A percentile compares a stretch with the other conserved stretches of the same genome.
These are phyloP conservation scores for Chrysocyon brachyurus DNA, from an alignment of 2,797 vertebrate species.

Conservation along the genomic window DNA sequence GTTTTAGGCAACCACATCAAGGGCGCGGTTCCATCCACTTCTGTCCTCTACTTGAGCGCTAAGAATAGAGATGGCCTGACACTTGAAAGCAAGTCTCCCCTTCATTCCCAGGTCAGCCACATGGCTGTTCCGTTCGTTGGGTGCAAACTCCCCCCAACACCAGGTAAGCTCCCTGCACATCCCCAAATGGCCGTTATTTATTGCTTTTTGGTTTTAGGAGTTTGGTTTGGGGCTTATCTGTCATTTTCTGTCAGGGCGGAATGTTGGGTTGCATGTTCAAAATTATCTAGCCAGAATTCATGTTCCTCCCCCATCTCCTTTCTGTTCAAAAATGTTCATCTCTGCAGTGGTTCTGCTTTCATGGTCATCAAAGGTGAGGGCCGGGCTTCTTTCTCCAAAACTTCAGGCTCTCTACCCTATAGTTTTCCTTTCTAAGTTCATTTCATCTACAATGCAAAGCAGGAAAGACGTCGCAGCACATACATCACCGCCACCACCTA, in stretches of 20 bases:
- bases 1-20: conserved; percentile 83
- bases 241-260: conserved; percentile 55
- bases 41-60: conserved; percentile 74
- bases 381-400: neutral
- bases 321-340: conserved; percentile 53
- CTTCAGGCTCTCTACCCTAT: neutral
- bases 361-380: neutral
- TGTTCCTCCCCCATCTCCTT: neutral
- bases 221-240: conserved; percentile 45
- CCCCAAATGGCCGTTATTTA: conserved; percentile 67
- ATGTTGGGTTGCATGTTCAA: conserved; percentile 19
- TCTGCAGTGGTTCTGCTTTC: neutral
- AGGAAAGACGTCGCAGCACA: neutral
- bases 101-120: conserved; percentile 70
- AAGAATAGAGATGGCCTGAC: conserved; percentile 79
- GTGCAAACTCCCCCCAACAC: neutral
- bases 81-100: fast-evolving
- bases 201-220: neutral
- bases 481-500: neutral
- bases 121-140: neutral
- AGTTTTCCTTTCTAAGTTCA: conserved; percentile 18
- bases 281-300: conserved; percentile 46
- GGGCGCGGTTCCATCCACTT: conserved; percentile 41
- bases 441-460: neutral
- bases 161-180: neutral